These are phyloP conservation scores for Chauna torquata DNA, from an alignment of 2,113 vertebrate species.

Conservation along the genomic window DNA sequence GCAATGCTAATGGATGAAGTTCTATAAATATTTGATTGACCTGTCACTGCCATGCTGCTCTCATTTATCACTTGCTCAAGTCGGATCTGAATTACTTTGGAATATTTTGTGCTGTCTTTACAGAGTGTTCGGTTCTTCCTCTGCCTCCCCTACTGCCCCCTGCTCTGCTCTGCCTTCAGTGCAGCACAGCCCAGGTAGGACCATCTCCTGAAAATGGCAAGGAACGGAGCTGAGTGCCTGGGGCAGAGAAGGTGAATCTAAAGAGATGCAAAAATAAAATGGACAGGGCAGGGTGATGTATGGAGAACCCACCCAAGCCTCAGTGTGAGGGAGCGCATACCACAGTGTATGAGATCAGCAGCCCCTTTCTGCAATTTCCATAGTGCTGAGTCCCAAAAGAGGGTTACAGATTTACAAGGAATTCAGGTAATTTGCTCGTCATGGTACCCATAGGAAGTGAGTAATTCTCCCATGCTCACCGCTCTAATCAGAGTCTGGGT, in stretches of 20 bases:
- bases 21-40: slow-evolving; percentile 75
- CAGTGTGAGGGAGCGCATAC: background rate
- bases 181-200: accelerated
- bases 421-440: slow-evolving; percentile 62
- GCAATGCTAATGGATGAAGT: slow-evolving; percentile 49
- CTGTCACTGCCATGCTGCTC: slow-evolving; percentile 60
- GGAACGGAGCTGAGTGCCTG: background rate
- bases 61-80: slow-evolving; percentile 69
- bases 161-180: accelerated
- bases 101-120: slow-evolving; percentile 41
- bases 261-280: background rate
- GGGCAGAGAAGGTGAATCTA: background rate
- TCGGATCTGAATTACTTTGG: background rate
- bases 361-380: background rate
- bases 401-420: slow-evolving; percentile 44
- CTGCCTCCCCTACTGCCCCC: background rate
- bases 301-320: background rate
- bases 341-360: background rate
- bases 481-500: slow-evolving; percentile 58
- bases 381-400: slow-evolving; percentile 42
- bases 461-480: slow-evolving; percentile 20
- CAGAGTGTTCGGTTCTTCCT: background rate
- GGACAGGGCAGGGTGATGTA: background rate
- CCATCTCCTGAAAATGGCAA: background rate
- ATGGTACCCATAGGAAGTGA: slow-evolving; percentile 56